Percentiles rank a stretch among this genome's conserved stretches.
Conservation (phyloP, 2,797 vertebrate genomes). For the Enteromius paludinosus region DNA sequence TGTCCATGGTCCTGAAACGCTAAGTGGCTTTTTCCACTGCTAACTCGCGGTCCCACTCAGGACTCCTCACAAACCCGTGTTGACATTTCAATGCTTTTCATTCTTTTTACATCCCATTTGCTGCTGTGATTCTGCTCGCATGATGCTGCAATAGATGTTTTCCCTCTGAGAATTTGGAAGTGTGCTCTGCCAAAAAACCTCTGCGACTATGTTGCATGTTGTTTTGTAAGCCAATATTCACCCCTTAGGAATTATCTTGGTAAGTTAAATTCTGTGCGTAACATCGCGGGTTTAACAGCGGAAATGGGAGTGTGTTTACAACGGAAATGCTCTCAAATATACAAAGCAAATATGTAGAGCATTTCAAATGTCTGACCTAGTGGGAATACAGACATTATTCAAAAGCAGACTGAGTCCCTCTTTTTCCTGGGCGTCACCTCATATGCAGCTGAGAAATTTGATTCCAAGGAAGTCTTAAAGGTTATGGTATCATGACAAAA, state of each 20-base stretch:
- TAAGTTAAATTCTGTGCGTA: constrained; percentile 55
- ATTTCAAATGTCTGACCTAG: constrained; percentile 46
- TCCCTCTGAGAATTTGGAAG: constrained; percentile 51
- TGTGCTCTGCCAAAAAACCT: constrained; percentile 54
- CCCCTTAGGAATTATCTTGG: constrained; percentile 51
- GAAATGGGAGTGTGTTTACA: constrained; percentile 48
- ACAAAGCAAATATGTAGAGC: constrained; percentile 34
- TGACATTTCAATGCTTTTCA: constrained; percentile 78
- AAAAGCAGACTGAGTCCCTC: constrained; percentile 4
- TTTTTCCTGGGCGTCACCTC: background rate
- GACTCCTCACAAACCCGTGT: constrained; percentile 72
- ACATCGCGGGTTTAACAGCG: constrained; percentile 42
- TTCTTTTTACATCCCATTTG: constrained; percentile 75
- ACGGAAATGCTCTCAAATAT: constrained; percentile 37
- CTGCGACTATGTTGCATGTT: constrained; percentile 55
- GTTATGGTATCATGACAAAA: constrained; percentile 1
- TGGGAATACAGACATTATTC: constrained; percentile 45
- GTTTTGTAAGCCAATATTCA: constrained; percentile 57
- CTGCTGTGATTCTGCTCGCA: constrained; percentile 67
- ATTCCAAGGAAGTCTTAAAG: constrained; percentile 25
- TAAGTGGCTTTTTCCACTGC: constrained; percentile 75
- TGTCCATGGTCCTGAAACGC: constrained; percentile 82
- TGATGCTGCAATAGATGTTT: constrained; percentile 56
- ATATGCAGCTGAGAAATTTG: background rate
- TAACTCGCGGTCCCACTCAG: constrained; percentile 69